phyloP scores from a whole-genome alignment of 2,113 vertebrate species.

The Microcebus tavaratra region DNA sequence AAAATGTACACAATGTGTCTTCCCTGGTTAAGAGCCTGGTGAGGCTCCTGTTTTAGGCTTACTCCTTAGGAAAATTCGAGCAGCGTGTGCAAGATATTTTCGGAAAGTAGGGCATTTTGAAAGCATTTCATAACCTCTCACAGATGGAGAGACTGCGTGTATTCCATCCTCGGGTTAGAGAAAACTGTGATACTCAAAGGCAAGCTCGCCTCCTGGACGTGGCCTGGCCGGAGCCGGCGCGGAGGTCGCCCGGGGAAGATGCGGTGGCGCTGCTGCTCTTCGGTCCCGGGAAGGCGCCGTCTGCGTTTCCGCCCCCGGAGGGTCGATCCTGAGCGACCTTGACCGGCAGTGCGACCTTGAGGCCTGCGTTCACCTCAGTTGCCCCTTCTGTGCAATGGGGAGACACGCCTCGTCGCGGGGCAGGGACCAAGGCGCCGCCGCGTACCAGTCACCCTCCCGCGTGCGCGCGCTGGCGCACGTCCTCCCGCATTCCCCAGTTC shows the following conservation, averaged over 20 bases:
- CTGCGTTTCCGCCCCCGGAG: not conserved
- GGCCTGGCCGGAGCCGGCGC: not conserved
- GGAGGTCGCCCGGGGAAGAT: not conserved
- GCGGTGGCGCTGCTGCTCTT: not conserved
- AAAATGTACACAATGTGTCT: not conserved
- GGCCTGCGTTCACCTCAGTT: conserved; percentile 57
- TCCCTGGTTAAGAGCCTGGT: not conserved
- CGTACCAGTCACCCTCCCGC: no score
- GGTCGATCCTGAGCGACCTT: conserved; percentile 61
- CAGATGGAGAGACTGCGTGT: not conserved
- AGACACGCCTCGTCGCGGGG: not conserved
- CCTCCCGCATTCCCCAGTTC: fast-evolving
- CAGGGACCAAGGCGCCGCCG: fast-evolving
- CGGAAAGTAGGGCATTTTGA: conserved; percentile 61
- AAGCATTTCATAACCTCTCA: conserved; percentile 40
- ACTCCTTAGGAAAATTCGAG: not conserved
- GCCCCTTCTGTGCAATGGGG: conserved; percentile 61
- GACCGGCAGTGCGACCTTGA: conserved; percentile 70
- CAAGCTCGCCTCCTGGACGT: not conserved
- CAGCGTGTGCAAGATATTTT: conserved; percentile 8
- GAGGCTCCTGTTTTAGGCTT: not conserved
- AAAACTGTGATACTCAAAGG: not conserved
- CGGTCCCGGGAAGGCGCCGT: not conserved
- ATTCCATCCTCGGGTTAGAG: not conserved
- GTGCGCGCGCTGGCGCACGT: not conserved